Base-by-base conservation (phyloP, 2,113 vertebrate genomes). In the Carettochelys insculpta region DNA sequence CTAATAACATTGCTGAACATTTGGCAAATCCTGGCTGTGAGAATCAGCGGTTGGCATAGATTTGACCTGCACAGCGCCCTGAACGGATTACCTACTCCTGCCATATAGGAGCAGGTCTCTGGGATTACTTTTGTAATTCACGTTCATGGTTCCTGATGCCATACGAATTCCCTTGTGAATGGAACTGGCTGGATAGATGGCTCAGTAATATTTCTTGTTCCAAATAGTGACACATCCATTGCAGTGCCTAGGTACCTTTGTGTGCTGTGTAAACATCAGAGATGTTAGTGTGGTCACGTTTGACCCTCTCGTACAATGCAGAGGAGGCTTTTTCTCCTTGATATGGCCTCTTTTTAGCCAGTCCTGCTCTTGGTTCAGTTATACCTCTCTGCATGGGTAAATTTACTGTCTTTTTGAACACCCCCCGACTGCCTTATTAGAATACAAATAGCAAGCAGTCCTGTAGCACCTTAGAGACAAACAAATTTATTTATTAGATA, bases 31-130 rank as follows among this genome's bases (percentile, higher is more conserved):
- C 75, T 65, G n/a, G 76, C 34, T 38, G 1, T 31, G n/a, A 65
- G 13, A 73, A 41, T 48, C 2, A 1, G 47, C 38, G 0, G 0
- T n/a, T 10, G 1, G 29, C 8, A 16, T 43, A 22, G 0, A 1
- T 58, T 82, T 5, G 2, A 20, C 31, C 54, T 71, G 27, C 34
- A 51, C 2, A 25, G 43, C 2, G 0, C 5, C 0, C 10, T 19
- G 53, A 43, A 54, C 3, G 0, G 29, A 48, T 1, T 0, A 83
- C 65, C 38, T 85, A 34, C 54, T 77, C 52, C 54, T 50, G 13
- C 76, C 54, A 31, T n/a, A 48, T n/a, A 48, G 45, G 34, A 5
- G 4, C 61, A 65, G 78, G 43, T 48, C 47, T 24, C 78, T 17
- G 22, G 27, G 24, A 43, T 54, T 53, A 43, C 51, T 41, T 51